phyloP scores from a whole-genome alignment of 1,140 invertebrate genomes.

The Drosophila varians region DNA sequence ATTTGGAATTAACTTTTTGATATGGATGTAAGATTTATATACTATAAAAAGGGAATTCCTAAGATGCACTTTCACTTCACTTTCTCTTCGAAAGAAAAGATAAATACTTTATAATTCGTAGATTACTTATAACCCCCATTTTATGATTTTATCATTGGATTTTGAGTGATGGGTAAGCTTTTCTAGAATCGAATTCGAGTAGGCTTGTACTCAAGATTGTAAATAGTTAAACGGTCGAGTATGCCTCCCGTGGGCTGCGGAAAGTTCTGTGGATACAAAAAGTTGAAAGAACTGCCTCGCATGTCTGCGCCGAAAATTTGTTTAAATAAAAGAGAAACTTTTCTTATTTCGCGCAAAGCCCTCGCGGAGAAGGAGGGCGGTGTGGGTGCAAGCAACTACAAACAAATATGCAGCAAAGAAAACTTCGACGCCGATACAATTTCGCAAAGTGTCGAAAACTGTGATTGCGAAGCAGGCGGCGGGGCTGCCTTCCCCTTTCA shows the following conservation, averaged over 20 bases:
- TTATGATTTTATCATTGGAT: too few relatives aligned
- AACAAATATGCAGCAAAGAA: slow-evolving; percentile 71
- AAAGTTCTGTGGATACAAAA: slow-evolving; percentile 21
- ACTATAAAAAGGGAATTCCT: too few relatives aligned
- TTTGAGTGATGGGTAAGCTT: neutral
- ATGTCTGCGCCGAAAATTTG: slow-evolving; percentile 60
- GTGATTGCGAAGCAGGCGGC: slow-evolving; percentile 55
- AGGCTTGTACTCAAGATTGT: neutral
- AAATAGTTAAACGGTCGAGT: neutral
- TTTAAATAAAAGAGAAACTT: slow-evolving; percentile 77
- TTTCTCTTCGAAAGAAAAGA: too few relatives aligned
- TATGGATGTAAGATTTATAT: too few relatives aligned
- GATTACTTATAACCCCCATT: too few relatives aligned
- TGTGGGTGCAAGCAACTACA: slow-evolving; percentile 41
- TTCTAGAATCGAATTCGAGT: neutral
- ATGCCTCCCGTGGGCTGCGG: neutral
- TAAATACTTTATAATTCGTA: too few relatives aligned
- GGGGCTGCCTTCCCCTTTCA: slow-evolving; percentile 5
- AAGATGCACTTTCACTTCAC: too few relatives aligned
- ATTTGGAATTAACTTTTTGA: too few relatives aligned
- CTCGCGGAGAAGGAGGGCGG: neutral
- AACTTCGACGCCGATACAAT: slow-evolving; percentile 80
- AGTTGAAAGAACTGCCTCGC: slow-evolving; percentile 60
- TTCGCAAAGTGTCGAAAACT: slow-evolving; percentile 79
- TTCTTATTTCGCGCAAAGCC: slow-evolving; percentile 73